Conservation (phyloP, 2,113 vertebrate species). For the Chauna torquata region DNA sequence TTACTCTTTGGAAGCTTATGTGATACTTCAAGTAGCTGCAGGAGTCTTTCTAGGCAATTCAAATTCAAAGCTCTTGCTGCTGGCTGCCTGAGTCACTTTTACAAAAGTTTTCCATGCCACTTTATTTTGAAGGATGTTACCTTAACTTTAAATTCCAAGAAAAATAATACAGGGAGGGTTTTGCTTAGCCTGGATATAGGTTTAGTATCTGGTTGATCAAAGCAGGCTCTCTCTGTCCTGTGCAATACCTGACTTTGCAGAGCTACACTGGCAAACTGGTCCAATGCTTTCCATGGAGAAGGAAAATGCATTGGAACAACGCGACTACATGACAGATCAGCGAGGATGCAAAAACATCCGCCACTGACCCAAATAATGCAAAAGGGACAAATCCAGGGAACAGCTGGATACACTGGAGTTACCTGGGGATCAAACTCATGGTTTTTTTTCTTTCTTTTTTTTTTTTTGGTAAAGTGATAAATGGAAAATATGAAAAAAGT, state of each 20-base stretch:
- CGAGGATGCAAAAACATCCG: not conserved
- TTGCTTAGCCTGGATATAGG: not conserved
- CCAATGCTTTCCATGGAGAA: not conserved
- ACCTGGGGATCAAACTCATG: not conserved
- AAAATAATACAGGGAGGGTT: not conserved
- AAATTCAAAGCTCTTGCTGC: slow-evolving; percentile 17
- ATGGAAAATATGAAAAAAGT: not conserved
- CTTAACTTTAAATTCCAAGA: not conserved
- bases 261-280: not conserved
- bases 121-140: not conserved
- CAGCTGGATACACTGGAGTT: not conserved
- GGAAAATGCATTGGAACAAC: not conserved
- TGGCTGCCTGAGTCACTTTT: not conserved
- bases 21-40: not conserved
- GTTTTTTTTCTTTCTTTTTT: not conserved
- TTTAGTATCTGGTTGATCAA: slow-evolving; percentile 11
- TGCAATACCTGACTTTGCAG: not conserved
- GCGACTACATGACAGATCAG: not conserved
- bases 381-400: not conserved
- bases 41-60: slow-evolving; percentile 9
- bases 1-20: not conserved
- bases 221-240: not conserved
- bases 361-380: not conserved
- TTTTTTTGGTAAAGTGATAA: not conserved
- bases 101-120: not conserved